Base-by-base conservation (phyloP, 2,113 vertebrate species). In the Tyrannus savana region DNA sequence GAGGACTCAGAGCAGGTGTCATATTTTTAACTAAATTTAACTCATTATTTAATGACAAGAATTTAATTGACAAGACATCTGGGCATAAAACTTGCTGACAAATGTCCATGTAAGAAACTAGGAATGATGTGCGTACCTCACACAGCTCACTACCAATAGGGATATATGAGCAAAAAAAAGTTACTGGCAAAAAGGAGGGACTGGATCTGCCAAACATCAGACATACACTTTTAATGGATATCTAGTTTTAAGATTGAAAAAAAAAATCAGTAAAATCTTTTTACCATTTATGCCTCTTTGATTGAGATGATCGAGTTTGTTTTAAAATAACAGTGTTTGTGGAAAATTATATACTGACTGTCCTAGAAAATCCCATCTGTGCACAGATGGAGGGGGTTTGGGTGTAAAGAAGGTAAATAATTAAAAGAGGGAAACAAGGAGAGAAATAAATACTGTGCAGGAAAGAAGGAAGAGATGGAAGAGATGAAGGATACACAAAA, bases 301-400 rank as follows among this genome's bases (percentile, higher is more conserved):
- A 83, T 46, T 77, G 75, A 92, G 71, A 93, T 88, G 58, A 83
- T 86, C 2, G 6, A 64, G n/a, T 86, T 90, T 88, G 63, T 64
- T 92, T 92, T 94, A 84, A 85, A 95, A 71, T 76, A 97, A 91
- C 56, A 79, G 60, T 25, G 52, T 77, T 80, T 74, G 49, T 71
- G 46, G 37, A 81, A 88, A 74, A 74, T 74, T 46, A 90, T 53
- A 79, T 55, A 94, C 35, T 46, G 67, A 83, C 59, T 93, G 89
- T 93, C 91, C 88, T 73, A 92, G 85, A 93, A 94, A 94, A 92
- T 80, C 72, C 89, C 91, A 92, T 77, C 80, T 92, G 95, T 93
- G 89, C 84, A 86, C 46, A 72, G 1, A 87, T 55, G 73, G 67
- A 89, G 73, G 44, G 50, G 50, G 89, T 73, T 27, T 5, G 19